Base-by-base conservation (phyloP, 2,797 vertebrate genomes). In the Sebastes paucispinis region DNA sequence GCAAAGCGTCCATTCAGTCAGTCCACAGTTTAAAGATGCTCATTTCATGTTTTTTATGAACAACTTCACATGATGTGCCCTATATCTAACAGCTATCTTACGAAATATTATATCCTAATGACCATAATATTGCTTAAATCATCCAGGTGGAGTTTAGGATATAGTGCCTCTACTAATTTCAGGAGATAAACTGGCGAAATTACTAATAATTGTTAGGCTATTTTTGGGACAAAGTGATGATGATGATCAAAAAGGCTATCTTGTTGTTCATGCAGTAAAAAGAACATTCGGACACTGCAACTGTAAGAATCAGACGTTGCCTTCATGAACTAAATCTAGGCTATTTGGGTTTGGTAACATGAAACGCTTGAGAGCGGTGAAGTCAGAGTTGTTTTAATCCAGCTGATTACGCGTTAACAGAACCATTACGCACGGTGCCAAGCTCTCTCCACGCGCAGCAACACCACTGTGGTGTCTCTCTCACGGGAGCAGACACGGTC, bases 1-100 rank as follows among this genome's bases (percentile, higher is more conserved):
- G 60, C 69, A 83, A 22, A 65, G 60, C 18, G 78, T 72, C 58
- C 29, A 80, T n/a, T 59, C 43, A 50, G 47, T 50, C 43, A 50
- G 47, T 34, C 16, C 64, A n/a, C 31, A 7, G 32, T 79, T 32
- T 58, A 68, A 71, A 80, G n/a, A 58, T 39, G 62, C 70, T 75
- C 11, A 16, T 66, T 73, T 78, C 11, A 16, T 66, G 27, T 52
- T 43, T 8, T 6, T 59, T 39, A 58, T 39, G 3, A 52, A n/a
- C 8, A 52, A 52, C 50, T 4, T 69, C 11, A 34, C 65, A n/a
- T n/a, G 10, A 36, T 31, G 29, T 31, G 29, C 2, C 29, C 29
- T 7, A 31, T 39, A 24, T 0, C 43, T 47, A 6, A 52, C 50
- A n/a, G 20, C 50, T 6, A 52, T n/a, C 8, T n/a, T 52, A 52